These are phyloP conservation scores for Oncopeltus fasciatus DNA, from an alignment of 1,140 invertebrate genomes.

Conservation along the genomic window DNA sequence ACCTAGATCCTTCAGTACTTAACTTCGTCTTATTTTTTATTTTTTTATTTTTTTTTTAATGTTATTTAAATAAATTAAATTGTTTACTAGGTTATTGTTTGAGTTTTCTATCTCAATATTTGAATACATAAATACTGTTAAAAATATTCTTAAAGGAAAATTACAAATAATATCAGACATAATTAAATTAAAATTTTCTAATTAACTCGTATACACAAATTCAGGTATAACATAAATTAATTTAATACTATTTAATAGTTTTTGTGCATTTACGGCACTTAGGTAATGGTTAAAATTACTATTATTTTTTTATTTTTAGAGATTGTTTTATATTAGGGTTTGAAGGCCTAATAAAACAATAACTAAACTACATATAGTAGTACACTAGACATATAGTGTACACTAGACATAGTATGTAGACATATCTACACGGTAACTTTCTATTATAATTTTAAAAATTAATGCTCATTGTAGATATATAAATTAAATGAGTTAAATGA, in stretches of 20 bases:
- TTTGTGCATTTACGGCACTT: conserved; percentile 23
- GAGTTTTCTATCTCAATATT: too few relatives aligned
- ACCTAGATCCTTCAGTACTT: too few relatives aligned
- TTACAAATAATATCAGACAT: too few relatives aligned
- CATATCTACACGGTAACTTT: conserved; percentile 7
- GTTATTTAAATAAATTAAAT: too few relatives aligned
- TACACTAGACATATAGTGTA: too few relatives aligned
- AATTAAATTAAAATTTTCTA: not conserved
- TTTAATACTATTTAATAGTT: conserved; percentile 13
- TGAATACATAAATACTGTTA: too few relatives aligned
- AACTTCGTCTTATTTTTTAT: too few relatives aligned
- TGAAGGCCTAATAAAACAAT: conserved; percentile 4
- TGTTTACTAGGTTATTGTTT: too few relatives aligned
- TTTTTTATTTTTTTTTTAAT: too few relatives aligned
- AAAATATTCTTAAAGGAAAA: too few relatives aligned
- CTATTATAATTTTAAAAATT: conserved; percentile 1
- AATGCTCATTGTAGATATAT: conserved; percentile 1
- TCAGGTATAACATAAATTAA: conserved; percentile 1
- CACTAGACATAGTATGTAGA: too few relatives aligned
- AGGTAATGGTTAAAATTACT: not conserved
- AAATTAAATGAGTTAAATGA: not conserved
- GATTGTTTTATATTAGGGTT: not conserved
- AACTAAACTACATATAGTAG: conserved; percentile 9
- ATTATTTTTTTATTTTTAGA: not conserved
- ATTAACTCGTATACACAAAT: not conserved